phyloP scores from a whole-genome alignment of 2,113 vertebrate genomes.

The Climacteris rufus region DNA sequence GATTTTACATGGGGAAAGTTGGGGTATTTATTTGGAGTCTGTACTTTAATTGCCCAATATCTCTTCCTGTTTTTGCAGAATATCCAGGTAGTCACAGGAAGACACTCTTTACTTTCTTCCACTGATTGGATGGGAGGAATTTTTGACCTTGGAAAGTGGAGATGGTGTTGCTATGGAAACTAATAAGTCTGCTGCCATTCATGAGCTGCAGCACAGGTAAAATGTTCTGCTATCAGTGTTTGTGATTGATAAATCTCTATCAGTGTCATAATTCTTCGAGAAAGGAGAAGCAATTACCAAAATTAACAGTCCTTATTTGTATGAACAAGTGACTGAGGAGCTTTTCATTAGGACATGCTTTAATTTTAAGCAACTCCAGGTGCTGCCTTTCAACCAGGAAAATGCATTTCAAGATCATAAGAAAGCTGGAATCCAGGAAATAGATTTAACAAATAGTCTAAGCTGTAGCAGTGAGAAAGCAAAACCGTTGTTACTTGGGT shows the following conservation, averaged over 20 bases:
- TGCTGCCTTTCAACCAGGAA: constrained; percentile 23
- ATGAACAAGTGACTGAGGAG: constrained; percentile 10
- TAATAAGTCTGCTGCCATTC: constrained; percentile 90
- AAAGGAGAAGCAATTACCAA: constrained; percentile 1
- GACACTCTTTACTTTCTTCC: constrained; percentile 35
- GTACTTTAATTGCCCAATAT: not conserved
- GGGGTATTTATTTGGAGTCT: not conserved
- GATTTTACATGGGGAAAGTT: not conserved
- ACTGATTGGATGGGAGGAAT: constrained; percentile 78
- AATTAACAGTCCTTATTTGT: constrained; percentile 11
- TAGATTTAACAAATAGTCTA: not conserved
- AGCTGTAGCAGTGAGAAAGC: not conserved
- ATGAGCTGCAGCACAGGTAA: constrained; percentile 86
- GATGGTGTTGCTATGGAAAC: constrained; percentile 95
- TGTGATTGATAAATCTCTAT: constrained; percentile 80
- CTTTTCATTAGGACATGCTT: not conserved
- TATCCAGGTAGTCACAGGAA: constrained; percentile 43
- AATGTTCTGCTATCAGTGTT: constrained; percentile 69
- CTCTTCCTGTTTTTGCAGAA: constrained; percentile 62
- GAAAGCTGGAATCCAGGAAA: not conserved
- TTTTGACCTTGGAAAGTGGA: constrained; percentile 90
- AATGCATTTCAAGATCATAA: not conserved
- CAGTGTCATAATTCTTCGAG: constrained; percentile 61
- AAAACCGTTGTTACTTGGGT: not conserved
- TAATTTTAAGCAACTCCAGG: not conserved